Evolutionary conservation across 2,113 vertebrate species (phyloP).

Genomic region (Xiphorhynchus elegans): DNA sequence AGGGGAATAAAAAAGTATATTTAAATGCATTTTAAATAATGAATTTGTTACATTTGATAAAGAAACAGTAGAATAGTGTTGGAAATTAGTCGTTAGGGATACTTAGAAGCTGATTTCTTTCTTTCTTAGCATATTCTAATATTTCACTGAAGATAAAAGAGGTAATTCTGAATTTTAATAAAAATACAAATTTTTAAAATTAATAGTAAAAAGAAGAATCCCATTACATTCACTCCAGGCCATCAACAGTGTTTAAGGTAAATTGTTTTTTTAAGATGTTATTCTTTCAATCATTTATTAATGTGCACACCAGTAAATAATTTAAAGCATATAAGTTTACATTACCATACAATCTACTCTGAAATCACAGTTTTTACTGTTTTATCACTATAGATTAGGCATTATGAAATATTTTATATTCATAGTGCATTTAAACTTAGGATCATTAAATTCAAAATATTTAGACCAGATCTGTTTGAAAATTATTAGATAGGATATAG

Average conservation of each 20-base stretch:
- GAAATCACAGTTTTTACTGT: neutral
- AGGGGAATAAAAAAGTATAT: neutral
- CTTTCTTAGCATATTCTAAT: neutral
- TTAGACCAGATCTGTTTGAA: neutral
- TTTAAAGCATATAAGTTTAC: neutral
- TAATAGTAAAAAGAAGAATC: neutral
- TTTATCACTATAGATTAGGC: neutral
- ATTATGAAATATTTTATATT: neutral
- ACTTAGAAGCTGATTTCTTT: neutral
- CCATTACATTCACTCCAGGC: neutral
- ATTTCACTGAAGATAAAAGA: neutral
- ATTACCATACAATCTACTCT: neutral
- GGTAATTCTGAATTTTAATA: neutral
- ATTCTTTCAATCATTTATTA: neutral
- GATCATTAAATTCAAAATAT: neutral
- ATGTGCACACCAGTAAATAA: neutral
- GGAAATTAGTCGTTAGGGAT: neutral
- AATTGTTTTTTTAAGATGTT: neutral
- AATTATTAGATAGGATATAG: neutral
- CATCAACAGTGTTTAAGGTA: neutral
- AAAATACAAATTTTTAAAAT: neutral
- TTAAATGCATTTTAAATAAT: neutral
- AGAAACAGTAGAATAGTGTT: neutral
- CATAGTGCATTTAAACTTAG: neutral
- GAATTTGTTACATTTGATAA: neutral